phyloP scores from a whole-genome alignment of 2,113 vertebrate genomes.

The Nesogale talazaci region DNA sequence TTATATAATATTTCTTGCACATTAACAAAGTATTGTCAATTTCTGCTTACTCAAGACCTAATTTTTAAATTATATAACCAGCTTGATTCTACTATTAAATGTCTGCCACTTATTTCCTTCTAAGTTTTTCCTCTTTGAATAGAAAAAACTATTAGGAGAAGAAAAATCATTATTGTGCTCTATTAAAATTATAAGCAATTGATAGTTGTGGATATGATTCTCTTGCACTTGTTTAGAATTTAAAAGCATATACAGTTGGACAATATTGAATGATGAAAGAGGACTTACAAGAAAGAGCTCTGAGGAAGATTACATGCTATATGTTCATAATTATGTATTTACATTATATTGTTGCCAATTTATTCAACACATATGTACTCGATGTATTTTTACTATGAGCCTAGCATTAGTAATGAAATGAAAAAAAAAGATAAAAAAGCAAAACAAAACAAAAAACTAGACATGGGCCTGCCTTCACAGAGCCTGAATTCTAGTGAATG shows the following conservation, averaged over 20 bases:
- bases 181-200: background rate
- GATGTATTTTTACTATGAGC: background rate
- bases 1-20: conserved; percentile 68
- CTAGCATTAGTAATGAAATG: background rate
- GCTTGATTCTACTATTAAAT: conserved; percentile 51
- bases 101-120: conserved; percentile 27
- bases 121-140: conserved; percentile 9
- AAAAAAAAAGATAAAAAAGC: background rate
- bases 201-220: background rate
- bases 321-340: background rate
- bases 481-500: background rate
- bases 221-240: background rate
- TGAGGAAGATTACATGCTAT: background rate
- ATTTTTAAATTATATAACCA: conserved; percentile 51
- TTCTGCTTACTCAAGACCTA: conserved; percentile 35
- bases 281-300: background rate
- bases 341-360: background rate
- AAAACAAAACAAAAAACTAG: background rate
- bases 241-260: conserved; percentile 8
- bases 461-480: background rate
- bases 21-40: conserved; percentile 51
- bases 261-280: background rate
- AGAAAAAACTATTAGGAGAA: background rate
- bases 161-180: background rate
- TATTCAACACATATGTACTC: background rate